Base-by-base conservation (phyloP, 2,888 invertebrate genomes). In the Trisateles emortualis region DNA sequence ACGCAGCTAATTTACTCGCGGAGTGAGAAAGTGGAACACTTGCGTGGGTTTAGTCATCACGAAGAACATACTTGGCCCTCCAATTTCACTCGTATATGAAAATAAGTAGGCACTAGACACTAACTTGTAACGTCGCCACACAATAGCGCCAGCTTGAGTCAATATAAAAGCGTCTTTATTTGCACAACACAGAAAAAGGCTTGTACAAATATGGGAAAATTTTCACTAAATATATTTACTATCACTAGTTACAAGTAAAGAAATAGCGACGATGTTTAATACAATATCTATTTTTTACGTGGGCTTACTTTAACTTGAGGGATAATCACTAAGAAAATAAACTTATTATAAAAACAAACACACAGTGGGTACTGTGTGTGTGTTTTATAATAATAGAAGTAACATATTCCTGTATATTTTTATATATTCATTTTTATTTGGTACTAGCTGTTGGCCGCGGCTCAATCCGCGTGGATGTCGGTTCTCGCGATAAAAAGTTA, bases 151-250 rank as follows among this genome's bases (percentile, higher is more conserved):
- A 68, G 72, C 76, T 72, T 76, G 72, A 78, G 78, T 83, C 80
- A 84, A 85, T 81, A 84, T 71, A 79, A 72, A 68, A 71, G 62
- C 70, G 71, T 72, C 71, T 79, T 72, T 85, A 84, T 87, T 87
- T 86, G 71, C 74, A 71, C 73, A 74, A 77, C 65, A 75, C 71
- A 79, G 70, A 78, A 82, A 79, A 81, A 74, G 72, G 68, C 75
- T 75, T 68, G 67, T 70, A 66, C 72, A 81, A 81, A 83, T 68
- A 79, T 76, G 67, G 68, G 73, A 69, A 73, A 77, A 74, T 76
- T 78, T 79, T 79, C 68, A 60, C 72, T 67, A 76, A 79, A 80
- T 73, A 79, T 74, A 68, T 74, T 68, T 69, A 61, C 72, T 67
- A 71, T 66, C 70, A 61, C 64, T 64, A 69, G 52, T 68, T 65